Percentiles rank a stretch among this genome's conserved stretches.
Conservation (phyloP, 2,113 vertebrate species). For the Neogale vison region DNA sequence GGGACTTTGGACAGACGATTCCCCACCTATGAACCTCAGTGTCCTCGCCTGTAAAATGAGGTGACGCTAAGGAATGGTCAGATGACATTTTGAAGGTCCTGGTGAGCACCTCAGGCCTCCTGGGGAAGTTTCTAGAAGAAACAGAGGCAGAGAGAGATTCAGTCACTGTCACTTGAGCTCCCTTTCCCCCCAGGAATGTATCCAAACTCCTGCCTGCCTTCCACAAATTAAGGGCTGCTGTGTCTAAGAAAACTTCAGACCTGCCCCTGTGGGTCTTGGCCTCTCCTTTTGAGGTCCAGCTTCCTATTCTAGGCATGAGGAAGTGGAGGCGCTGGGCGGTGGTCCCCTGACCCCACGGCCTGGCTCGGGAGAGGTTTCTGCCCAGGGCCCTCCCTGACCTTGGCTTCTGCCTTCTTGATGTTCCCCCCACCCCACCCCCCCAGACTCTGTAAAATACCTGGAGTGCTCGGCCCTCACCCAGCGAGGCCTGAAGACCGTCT, state of each 20-base stretch:
- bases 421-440: rapidly evolving
- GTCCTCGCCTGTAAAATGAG: neutral
- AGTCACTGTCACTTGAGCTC: neutral
- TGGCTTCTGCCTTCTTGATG: neutral
- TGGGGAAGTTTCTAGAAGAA: neutral
- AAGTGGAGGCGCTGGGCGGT: neutral
- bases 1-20: neutral
- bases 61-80: neutral
- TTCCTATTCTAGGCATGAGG: neutral
- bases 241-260: neutral
- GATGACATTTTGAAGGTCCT: neutral
- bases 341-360: too few relatives aligned
- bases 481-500: conserved; percentile 93
- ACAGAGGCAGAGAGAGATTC: neutral
- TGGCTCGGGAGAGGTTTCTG: neutral
- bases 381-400: neutral
- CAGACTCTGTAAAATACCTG: conserved; percentile 94
- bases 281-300: neutral
- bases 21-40: neutral
- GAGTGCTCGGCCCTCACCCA: conserved; percentile 95
- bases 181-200: neutral
- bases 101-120: neutral
- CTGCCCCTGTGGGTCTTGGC: neutral
- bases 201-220: neutral
- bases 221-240: rapidly evolving